Percentiles rank a stretch among this genome's conserved stretches.
Evolutionary conservation across 2,113 vertebrate species (phyloP).

Genomic region (Brachyhypopomus occidentalis): DNA sequence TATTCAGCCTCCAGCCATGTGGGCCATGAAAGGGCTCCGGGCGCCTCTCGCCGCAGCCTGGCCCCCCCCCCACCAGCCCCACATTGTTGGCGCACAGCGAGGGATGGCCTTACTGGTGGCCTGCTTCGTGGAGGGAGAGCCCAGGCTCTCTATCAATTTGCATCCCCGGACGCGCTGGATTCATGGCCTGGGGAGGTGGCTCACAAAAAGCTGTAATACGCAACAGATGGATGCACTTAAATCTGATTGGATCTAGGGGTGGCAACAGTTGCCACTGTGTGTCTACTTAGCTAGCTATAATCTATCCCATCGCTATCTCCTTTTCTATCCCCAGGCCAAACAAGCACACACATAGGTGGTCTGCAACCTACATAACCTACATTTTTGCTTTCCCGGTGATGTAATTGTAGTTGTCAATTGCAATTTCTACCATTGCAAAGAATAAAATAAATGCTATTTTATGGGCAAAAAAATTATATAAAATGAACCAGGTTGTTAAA

Average conservation of each 20-base stretch:
- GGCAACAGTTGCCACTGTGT: conserved; percentile 37
- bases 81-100: conserved; percentile 86
- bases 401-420: background rate
- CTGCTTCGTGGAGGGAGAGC: conserved; percentile 77
- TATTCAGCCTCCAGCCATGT: conserved; percentile 82
- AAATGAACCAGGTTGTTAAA: background rate
- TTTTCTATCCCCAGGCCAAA: conserved; percentile 26
- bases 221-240: conserved; percentile 83
- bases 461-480: background rate
- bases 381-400: conserved; percentile 1
- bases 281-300: conserved; percentile 31
- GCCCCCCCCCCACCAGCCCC: conserved; percentile 69
- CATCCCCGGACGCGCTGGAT: conserved; percentile 61
- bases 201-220: conserved; percentile 68
- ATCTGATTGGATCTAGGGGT: conserved; percentile 80
- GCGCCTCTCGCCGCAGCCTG: conserved; percentile 56
- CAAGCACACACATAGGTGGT: conserved; percentile 15
- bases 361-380: background rate
- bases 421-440: background rate
- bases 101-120: conserved; percentile 80
- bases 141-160: conserved; percentile 78
- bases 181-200: conserved; percentile 61
- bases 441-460: background rate
- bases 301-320: conserved; percentile 21
- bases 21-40: conserved; percentile 81